These are phyloP conservation scores for Excalfactoria chinensis DNA, from an alignment of 2,113 vertebrate genomes.

Conservation along the genomic window DNA sequence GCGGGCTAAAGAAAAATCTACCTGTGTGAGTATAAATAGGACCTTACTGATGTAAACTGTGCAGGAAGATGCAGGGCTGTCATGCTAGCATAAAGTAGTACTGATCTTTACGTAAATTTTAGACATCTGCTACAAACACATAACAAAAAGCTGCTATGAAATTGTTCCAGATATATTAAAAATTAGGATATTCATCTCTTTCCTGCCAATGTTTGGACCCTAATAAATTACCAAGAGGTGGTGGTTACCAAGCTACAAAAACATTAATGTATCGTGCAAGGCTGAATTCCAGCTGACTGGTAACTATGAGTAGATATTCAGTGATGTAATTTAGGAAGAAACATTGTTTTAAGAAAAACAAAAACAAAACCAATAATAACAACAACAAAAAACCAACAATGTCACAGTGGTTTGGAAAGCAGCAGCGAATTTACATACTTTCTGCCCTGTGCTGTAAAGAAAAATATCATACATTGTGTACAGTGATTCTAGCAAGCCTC, in stretches of 20 bases:
- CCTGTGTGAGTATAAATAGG: background rate
- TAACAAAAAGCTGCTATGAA: background rate
- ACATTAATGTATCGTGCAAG: conserved; percentile 25
- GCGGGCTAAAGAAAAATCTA: background rate
- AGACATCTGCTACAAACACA: background rate
- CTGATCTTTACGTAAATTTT: background rate
- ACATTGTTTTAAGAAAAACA: background rate
- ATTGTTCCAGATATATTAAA: background rate
- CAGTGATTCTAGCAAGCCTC: background rate
- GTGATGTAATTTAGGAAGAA: background rate
- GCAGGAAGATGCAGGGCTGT: background rate
- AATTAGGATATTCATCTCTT: conserved; percentile 22
- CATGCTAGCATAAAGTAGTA: background rate
- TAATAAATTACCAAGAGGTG: conserved; percentile 59
- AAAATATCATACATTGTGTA: background rate
- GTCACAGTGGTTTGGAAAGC: background rate
- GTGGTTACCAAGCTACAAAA: conserved; percentile 73
- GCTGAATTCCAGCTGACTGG: conserved; percentile 44
- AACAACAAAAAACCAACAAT: too few relatives aligned
- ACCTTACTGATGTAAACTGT: background rate
- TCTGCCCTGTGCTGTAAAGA: background rate
- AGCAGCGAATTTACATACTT: conserved; percentile 2
- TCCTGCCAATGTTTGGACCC: conserved; percentile 8
- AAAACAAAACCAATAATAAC: too few relatives aligned
- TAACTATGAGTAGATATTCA: background rate